Percentiles rank a stretch among this genome's conserved stretches.
phyloP scores from a whole-genome alignment of 1,140 invertebrate genomes.

The Trichogramma pretiosum region DNA sequence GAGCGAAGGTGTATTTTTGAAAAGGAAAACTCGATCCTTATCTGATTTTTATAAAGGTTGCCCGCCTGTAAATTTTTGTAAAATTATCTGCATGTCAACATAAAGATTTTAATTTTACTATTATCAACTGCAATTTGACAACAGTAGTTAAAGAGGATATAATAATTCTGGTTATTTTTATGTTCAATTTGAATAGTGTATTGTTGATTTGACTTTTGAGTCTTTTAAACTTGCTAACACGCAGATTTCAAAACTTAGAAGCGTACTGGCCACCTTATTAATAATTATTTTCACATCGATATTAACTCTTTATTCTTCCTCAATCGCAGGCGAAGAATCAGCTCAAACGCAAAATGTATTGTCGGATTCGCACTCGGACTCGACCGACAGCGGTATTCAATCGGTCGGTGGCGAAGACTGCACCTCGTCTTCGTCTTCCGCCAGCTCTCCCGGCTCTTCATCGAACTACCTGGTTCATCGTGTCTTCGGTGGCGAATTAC shows the following conservation, averaged over 20 bases:
- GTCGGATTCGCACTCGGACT: constrained; percentile 42
- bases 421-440: constrained; percentile 8
- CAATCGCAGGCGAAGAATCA: constrained; percentile 34
- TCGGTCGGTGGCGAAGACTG: constrained; percentile 40
- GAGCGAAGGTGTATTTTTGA: constrained; percentile 31
- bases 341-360: constrained; percentile 32
- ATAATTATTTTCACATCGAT: no score
- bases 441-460: constrained; percentile 20
- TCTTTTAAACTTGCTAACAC: neutral
- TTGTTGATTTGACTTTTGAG: no score
- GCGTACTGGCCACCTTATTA: no score
- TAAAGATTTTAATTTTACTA: no score
- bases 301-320: neutral
- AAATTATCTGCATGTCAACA: constrained; percentile 10
- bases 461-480: constrained; percentile 53
- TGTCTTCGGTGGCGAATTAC: constrained; percentile 64
- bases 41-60: constrained; percentile 41
- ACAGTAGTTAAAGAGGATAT: no score
- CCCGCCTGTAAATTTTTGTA: constrained; percentile 10
- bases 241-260: neutral
- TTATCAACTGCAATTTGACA: no score
- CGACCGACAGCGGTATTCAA: constrained; percentile 45
- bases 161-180: no score
- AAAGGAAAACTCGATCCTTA: constrained; percentile 39
- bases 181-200: no score